Conservation (phyloP, 2,888 invertebrate genomes). For the Andrena marginata region DNA sequence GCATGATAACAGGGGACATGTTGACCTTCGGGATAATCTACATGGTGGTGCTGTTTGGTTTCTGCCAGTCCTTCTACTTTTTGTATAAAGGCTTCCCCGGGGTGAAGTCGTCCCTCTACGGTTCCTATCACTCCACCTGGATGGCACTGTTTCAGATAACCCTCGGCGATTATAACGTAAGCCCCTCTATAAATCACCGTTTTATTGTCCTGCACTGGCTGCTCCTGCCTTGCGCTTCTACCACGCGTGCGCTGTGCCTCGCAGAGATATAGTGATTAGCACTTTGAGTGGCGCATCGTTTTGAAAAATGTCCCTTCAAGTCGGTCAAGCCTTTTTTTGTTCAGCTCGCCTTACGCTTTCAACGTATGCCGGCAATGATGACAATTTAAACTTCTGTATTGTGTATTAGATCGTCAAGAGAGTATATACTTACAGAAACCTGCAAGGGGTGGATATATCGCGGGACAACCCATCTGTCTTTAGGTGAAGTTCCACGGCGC, state of each 20-base stretch:
- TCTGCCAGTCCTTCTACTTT: slow-evolving; percentile 98
- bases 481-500: too few species aligned
- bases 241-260: background rate
- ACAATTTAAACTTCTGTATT: too few species aligned
- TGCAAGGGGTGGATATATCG: too few species aligned
- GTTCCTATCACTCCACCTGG: slow-evolving; percentile 96
- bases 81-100: slow-evolving; percentile 96
- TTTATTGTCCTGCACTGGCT: slow-evolving; percentile 41
- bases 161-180: slow-evolving; percentile 98
- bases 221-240: slow-evolving; percentile 4
- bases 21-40: slow-evolving; percentile 99
- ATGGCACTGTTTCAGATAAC: slow-evolving; percentile 99
- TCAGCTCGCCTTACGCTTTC: too few species aligned
- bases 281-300: too few species aligned
- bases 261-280: too few species aligned
- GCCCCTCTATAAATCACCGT: slow-evolving; percentile 76
- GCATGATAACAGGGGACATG: slow-evolving; percentile 99
- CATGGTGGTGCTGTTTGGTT: slow-evolving; percentile 96
- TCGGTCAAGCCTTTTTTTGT: too few species aligned
- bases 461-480: too few species aligned
- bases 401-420: too few species aligned
- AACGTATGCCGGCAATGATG: too few species aligned
- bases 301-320: too few species aligned
- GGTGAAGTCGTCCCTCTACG: slow-evolving; percentile 92
- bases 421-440: too few species aligned